phyloP scores from a whole-genome alignment of 2,888 invertebrate genomes.

The Hirtodrosophila cameraria region DNA sequence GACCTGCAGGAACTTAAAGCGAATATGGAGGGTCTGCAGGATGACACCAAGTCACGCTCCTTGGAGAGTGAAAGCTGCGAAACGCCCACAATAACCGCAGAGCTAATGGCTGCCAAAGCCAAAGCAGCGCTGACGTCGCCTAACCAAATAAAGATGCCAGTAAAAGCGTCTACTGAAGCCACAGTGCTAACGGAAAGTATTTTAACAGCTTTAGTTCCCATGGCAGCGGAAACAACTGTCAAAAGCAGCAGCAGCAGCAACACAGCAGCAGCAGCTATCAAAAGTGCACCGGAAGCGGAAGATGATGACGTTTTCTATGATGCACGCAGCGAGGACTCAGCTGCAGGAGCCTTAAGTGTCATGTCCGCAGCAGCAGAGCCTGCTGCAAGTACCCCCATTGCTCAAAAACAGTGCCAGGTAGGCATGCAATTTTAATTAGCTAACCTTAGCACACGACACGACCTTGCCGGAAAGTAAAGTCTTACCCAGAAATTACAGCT shows the following conservation, averaged over 20 bases:
- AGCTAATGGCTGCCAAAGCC: neutral
- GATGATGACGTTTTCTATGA: conserved; percentile 84
- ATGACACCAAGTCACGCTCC: conserved; percentile 72
- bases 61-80: conserved; percentile 61
- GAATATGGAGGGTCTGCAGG: conserved; percentile 72
- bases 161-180: neutral
- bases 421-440: conserved; percentile 18
- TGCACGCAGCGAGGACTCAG: conserved; percentile 81
- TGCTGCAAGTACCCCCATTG: neutral
- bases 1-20: conserved; percentile 79
- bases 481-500: too few species aligned
- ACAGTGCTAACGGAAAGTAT: neutral
- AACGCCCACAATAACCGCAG: conserved; percentile 33
- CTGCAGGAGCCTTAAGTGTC: conserved; percentile 31
- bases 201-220: conserved; percentile 15
- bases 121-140: neutral
- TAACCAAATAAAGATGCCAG: conserved; percentile 2
- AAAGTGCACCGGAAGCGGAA: conserved; percentile 49
- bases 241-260: conserved; percentile 24
- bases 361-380: neutral
- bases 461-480: too few species aligned
- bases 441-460: neutral
- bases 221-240: conserved; percentile 14
- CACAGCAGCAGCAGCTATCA: conserved; percentile 19
- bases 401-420: conserved; percentile 37